phyloP scores from a whole-genome alignment of 2,888 invertebrate genomes.

The Phengaris alcon region DNA sequence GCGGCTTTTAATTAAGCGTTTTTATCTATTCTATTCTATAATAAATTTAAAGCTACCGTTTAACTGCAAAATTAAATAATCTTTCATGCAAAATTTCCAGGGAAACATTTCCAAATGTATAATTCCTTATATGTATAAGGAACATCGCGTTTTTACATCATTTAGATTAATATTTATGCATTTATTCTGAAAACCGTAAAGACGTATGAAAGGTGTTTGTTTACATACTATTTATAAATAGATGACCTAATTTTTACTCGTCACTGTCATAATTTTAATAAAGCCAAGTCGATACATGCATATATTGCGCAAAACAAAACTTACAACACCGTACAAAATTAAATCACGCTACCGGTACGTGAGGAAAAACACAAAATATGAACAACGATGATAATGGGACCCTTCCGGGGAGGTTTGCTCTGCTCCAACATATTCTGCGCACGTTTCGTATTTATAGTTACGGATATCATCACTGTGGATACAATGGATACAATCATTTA shows the following conservation, averaged over 20 bases:
- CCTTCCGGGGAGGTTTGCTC: background rate
- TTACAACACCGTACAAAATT: constrained; percentile 6
- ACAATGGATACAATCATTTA: background rate
- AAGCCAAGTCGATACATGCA: background rate
- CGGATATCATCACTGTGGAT: constrained; percentile 1
- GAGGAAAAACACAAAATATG: constrained; percentile 16
- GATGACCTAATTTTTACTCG: too few species aligned
- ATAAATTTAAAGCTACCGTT: too few species aligned
- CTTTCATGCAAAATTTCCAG: too few species aligned
- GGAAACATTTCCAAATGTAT: too few species aligned
- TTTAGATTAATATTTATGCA: too few species aligned
- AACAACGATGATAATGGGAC: background rate
- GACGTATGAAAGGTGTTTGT: too few species aligned
- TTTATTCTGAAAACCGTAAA: too few species aligned
- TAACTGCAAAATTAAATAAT: too few species aligned
- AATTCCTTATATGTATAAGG: too few species aligned
- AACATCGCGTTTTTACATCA: too few species aligned
- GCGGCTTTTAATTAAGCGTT: background rate
- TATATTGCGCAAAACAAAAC: background rate
- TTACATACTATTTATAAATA: too few species aligned
- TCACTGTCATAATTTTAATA: too few species aligned
- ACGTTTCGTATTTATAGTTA: constrained; percentile 13
- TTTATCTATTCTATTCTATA: background rate
- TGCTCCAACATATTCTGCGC: background rate
- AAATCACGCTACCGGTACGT: constrained; percentile 6